Evolutionary conservation across 2,888 invertebrate species (phyloP).

Genomic region (Dasysyrphus albostriatus): DNA sequence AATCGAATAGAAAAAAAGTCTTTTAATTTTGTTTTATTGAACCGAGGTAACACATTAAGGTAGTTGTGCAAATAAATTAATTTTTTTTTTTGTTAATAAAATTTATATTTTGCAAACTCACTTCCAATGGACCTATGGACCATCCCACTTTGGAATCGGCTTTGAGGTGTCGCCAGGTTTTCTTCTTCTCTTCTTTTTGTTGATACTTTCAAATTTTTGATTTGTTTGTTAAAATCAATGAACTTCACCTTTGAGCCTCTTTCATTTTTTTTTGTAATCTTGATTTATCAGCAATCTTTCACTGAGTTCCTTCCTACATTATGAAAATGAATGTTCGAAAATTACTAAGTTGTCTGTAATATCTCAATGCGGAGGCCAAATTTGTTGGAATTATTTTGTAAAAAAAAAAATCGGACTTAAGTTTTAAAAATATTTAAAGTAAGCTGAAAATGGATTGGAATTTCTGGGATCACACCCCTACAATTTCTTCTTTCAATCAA

Average conservation of each 20-base stretch:
- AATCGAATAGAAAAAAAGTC: background rate
- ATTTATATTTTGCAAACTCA: slow-evolving; percentile 10
- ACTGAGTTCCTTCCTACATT: background rate
- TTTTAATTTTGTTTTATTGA: background rate
- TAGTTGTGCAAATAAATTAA: background rate
- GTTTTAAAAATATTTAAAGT: background rate
- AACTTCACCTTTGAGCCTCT: slow-evolving; percentile 41
- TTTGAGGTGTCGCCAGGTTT: slow-evolving; percentile 26
- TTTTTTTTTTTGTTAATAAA: background rate
- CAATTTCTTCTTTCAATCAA: no score
- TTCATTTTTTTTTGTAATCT: slow-evolving; percentile 29
- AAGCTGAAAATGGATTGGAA: background rate
- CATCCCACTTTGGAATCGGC: background rate
- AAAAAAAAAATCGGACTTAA: background rate
- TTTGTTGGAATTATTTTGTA: no score
- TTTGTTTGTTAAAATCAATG: slow-evolving; percentile 54
- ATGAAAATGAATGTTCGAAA: slow-evolving; percentile 31
- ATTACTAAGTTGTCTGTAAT: background rate
- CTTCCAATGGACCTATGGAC: background rate
- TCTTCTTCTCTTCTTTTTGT: slow-evolving; percentile 21
- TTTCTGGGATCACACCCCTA: background rate
- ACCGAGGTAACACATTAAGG: background rate
- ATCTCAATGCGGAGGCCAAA: background rate
- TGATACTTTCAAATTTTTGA: slow-evolving; percentile 58
- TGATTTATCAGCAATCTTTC: slow-evolving; percentile 45